phyloP scores from a whole-genome alignment of 1,140 invertebrate species.

The Temnothorax curvispinosus region DNA sequence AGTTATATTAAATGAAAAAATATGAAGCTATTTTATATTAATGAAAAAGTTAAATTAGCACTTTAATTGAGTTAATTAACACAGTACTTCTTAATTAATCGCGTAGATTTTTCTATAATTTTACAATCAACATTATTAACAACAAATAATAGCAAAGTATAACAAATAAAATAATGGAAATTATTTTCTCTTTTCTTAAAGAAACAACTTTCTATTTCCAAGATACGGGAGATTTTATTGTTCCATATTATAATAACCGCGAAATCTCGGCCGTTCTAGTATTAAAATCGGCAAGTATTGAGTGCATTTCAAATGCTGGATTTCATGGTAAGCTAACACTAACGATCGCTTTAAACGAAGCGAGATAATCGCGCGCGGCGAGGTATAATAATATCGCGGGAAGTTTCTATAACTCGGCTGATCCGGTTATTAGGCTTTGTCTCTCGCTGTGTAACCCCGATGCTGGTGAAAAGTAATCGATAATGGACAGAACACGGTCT shows the following conservation, averaged over 20 bases:
- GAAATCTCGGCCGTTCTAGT: neutral
- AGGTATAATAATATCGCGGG: conserved; percentile 20
- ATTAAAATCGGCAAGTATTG: conserved; percentile 3
- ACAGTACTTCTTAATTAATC: neutral
- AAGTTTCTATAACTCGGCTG: conserved; percentile 38
- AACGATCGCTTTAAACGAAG: neutral
- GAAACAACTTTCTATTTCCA: neutral
- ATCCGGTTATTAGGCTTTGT: conserved; percentile 54
- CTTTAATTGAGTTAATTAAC: neutral
- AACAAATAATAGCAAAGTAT: neutral
- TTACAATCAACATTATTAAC: neutral
- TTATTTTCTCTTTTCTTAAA: conserved; percentile 4
- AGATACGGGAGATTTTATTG: neutral
- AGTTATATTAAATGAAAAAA: neutral
- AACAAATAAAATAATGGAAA: neutral
- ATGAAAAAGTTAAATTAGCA: neutral
- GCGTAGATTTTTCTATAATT: neutral
- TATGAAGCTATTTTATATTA: neutral
- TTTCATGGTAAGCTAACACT: conserved; percentile 8
- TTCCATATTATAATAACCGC: neutral
- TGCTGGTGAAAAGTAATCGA: conserved; percentile 58
- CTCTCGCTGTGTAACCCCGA: conserved; percentile 31
- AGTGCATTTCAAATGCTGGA: conserved; percentile 20
- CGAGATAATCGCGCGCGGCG: neutral
- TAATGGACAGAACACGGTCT: conserved; percentile 57